Conservation (phyloP, 2,797 vertebrate species). For the Oryzias sinensis region DNA sequence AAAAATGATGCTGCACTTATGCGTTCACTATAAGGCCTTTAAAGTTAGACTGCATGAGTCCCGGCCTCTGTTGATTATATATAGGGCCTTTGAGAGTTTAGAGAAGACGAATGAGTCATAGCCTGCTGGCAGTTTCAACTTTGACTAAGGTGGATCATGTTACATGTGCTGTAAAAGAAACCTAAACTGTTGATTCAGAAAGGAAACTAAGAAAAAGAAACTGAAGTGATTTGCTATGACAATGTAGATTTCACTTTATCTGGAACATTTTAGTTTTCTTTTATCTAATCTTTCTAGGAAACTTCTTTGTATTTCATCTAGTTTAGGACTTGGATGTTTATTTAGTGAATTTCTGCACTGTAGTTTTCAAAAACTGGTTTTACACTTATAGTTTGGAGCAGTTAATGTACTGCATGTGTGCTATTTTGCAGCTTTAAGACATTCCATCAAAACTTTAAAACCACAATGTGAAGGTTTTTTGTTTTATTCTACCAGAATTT, state of each 20-base stretch:
- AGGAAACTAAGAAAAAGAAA: conserved; percentile 5
- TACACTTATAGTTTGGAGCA: background rate
- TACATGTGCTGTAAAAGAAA: conserved; percentile 24
- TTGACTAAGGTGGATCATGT: conserved; percentile 20
- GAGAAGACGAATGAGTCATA: conserved; percentile 40
- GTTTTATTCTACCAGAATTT: conserved; percentile 17
- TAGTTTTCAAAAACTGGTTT: background rate
- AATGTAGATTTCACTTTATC: background rate
- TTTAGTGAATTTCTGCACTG: background rate
- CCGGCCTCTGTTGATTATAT: too few relatives aligned
- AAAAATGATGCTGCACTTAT: too few relatives aligned
- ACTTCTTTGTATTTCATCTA: background rate
- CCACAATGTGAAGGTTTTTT: conserved; percentile 19
- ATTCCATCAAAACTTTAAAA: conserved; percentile 12
- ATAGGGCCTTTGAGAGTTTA: conserved; percentile 1
- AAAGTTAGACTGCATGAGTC: too few relatives aligned
- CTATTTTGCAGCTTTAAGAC: conserved; percentile 24
- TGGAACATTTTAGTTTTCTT: background rate
- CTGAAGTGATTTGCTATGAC: conserved; percentile 6
- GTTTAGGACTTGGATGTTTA: background rate
- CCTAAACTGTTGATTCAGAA: conserved; percentile 1
- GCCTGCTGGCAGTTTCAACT: conserved; percentile 22
- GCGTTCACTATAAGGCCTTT: too few relatives aligned
- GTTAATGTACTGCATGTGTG: background rate
- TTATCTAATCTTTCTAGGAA: background rate